Evolutionary conservation across 2,888 invertebrate genomes (phyloP), one percentile per base, ranked within the genome.

Genomic region (Stegana nigrithorax): DNA sequence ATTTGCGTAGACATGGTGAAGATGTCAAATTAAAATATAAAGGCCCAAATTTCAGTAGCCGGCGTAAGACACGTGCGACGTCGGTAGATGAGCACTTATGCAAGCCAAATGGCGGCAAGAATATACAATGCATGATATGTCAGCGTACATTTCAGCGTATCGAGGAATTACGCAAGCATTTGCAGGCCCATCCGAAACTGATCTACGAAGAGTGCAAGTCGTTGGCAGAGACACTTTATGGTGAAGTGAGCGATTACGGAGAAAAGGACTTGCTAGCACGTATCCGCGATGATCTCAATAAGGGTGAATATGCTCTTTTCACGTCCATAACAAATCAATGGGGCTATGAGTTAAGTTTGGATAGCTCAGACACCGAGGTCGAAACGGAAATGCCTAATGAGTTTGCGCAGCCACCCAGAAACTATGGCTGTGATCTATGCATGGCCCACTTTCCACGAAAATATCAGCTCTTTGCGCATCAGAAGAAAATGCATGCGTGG

Each of bases 81-180:
- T 73, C 70, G 19, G 69, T 81, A 14, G 81, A 83, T 57, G 59
- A 75, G 1, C 75, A 84, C 64, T 62, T 81, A 6, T 81, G 83
- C 65, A 79, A 80, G 27, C 85, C 84, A 1, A 79, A 84, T 60
- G 85, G 84, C 5, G 75, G 75, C 14, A 86, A 85, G 66, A 69
- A 76, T 0, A 83, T 84, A 17, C 78, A 83, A 62, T 86, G 86
- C 69, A 86, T 84, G 81, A 83, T 86, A 12, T 86, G 86, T 51
- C 73, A 75, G 32, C 78, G 75, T n/a, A 81, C 81, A 50, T 84
- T 84, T 59, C 74, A 75, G 25, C 83, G 81, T 59, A 81, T 85
- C 12, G 66, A 68, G 8, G 76, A 81, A 59, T 63, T 86, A 42
- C 78, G 81, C n/a, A 72, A 73, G 2, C 86, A 86, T 67, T 66